Evolutionary conservation across 2,113 vertebrate genomes (phyloP).

Genomic region (Crocuta crocuta): DNA sequence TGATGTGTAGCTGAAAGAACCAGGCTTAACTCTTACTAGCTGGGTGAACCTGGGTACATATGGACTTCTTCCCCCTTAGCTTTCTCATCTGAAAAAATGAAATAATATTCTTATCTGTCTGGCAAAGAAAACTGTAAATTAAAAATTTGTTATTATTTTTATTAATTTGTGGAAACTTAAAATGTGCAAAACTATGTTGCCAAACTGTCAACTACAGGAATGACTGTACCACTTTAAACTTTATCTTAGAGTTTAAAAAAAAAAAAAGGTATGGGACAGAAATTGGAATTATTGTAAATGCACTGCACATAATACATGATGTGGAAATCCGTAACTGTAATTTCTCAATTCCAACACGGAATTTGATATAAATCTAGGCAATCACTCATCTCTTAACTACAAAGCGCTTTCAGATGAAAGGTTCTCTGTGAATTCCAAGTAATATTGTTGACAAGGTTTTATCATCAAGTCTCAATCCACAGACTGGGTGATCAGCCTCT

Average conservation of each 20-base stretch:
- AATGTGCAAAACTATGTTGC: not conserved
- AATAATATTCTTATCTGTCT: slow-evolving; percentile 18
- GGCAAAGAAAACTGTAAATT: not conserved
- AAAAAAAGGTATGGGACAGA: not conserved
- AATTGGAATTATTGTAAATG: not conserved
- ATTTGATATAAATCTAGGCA: slow-evolving; percentile 39
- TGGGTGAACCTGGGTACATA: not conserved
- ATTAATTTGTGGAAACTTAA: slow-evolving; percentile 18
- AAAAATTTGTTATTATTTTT: not conserved
- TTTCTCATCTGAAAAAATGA: slow-evolving; percentile 22
- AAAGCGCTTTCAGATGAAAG: slow-evolving; percentile 55
- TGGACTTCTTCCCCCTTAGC: not conserved
- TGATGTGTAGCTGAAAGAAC: not conserved
- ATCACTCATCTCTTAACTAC: slow-evolving; percentile 25
- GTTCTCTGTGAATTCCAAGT: slow-evolving; percentile 39
- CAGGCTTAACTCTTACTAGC: not conserved
- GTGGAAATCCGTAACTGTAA: slow-evolving; percentile 26
- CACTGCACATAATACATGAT: not conserved
- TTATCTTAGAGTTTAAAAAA: not conserved
- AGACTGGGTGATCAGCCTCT: not conserved
- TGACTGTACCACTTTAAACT: not conserved
- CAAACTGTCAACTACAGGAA: slow-evolving; percentile 40
- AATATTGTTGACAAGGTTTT: slow-evolving; percentile 27
- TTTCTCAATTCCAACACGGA: slow-evolving; percentile 20
- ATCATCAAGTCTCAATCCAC: not conserved